Evolutionary conservation across 2,888 invertebrate genomes (phyloP).

Genomic region (Plagiodera versicolora): DNA sequence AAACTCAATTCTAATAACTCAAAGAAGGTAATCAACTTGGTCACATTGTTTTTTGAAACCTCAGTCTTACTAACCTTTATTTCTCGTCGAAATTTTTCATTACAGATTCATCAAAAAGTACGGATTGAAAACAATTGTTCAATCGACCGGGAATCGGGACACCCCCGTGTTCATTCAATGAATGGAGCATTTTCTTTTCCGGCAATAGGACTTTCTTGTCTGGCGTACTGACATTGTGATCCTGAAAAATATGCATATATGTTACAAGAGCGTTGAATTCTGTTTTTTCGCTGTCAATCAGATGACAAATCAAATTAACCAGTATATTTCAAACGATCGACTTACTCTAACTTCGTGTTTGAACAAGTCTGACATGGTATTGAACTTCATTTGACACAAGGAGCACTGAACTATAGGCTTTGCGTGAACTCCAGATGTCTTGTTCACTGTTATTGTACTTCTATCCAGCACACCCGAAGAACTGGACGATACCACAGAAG

Average conservation of each 20-base stretch:
- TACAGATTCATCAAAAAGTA: too few relatives aligned
- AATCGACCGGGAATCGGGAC: constrained; percentile 40
- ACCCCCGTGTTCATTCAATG: constrained; percentile 38
- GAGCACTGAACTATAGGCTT: constrained; percentile 38
- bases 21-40: too few relatives aligned
- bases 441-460: not conserved
- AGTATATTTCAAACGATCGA: not conserved
- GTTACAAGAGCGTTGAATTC: too few relatives aligned
- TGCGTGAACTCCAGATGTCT: not conserved
- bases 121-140: constrained; percentile 37
- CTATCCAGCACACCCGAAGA: not conserved
- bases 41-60: too few relatives aligned
- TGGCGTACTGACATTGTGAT: constrained; percentile 45
- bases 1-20: too few relatives aligned
- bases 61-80: not conserved
- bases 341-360: constrained; percentile 35
- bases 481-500: not conserved
- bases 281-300: too few relatives aligned
- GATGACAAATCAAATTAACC: too few relatives aligned
- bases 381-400: constrained; percentile 42
- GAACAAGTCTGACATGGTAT: constrained; percentile 37
- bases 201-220: constrained; percentile 39
- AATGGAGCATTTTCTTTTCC: constrained; percentile 30
- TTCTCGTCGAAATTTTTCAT: too few relatives aligned
- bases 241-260: constrained; percentile 26